Base-by-base conservation (phyloP, 2,888 invertebrate species). In the Callosobruchus maculatus region DNA sequence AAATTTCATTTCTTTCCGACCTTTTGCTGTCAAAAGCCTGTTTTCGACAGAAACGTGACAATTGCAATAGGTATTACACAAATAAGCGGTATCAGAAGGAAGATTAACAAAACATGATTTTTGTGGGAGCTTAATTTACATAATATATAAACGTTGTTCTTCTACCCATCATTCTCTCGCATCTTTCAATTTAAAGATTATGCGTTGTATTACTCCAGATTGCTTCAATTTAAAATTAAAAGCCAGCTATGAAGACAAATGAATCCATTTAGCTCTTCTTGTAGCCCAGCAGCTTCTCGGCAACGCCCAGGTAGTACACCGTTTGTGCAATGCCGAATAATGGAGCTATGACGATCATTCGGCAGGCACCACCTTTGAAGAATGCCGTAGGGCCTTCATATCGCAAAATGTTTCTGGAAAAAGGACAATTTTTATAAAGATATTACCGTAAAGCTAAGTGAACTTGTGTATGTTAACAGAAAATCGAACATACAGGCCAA, bases 261-360 rank as follows among this genome's bases (percentile, higher is more conserved):
- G 66, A 71, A 49, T 49, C 49, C 49, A 18, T 49, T 78, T 76
- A 78, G 67, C 70, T 74, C 72, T 76, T 70, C 67, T 77, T 74
- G 71, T 77, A 77, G 9, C 93, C 93, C 77, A 95, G 81, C 13
- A 94, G 81, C 75, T 87, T 88, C 86, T 99, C 98, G 0, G 97
- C 99, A 13, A 99, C 96, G 26, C 99, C 99, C 78, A 99, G 89
- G 88, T 94, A 99, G 88, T 99, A 99, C 0, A 99, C 96, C 72
- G 94, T 95, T 89, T 99, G 99, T 5, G 99, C 99, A 80, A 99
- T 99, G 81, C 99, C 99, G 88, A 99, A 99, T 71, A 99, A 88
- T 0, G 99, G 99, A 0, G 99, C 99, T 83, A 99, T 98, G 2
- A 99, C 99, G 82, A 99, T 97, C 93, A 99, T 94, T 84, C 99